Conservation (phyloP, 1,140 invertebrate genomes). For the Phymorhynchus buccinoides region DNA sequence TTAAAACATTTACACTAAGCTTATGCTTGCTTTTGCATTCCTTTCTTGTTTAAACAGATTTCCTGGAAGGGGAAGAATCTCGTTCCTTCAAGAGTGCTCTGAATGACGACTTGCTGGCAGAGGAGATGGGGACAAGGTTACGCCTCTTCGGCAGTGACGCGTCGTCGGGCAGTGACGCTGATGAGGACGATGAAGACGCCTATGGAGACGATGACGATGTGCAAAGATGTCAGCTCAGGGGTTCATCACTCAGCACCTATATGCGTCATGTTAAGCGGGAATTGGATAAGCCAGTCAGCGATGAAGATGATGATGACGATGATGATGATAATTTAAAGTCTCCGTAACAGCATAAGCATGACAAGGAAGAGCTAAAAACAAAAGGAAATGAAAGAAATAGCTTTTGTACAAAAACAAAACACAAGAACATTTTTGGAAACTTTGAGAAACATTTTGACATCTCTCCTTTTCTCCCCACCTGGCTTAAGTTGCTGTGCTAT, state of each 20-base stretch:
- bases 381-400: no score
- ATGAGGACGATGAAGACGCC: conserved; percentile 36
- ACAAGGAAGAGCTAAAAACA: no score
- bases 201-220: neutral
- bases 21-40: neutral
- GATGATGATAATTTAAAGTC: no score
- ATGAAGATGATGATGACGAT: neutral
- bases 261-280: neutral
- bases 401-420: neutral
- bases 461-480: neutral
- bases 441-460: neutral
- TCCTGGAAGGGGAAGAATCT: neutral
- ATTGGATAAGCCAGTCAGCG: neutral
- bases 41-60: conserved; percentile 13
- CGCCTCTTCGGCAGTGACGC: conserved; percentile 13
- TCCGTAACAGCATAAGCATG: no score
- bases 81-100: conserved; percentile 19
- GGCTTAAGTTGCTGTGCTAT: no score
- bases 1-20: neutral
- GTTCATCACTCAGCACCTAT: neutral
- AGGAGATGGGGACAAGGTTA: conserved; percentile 55
- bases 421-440: neutral
- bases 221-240: neutral
- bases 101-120: conserved; percentile 46
- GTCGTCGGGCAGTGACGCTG: conserved; percentile 29